Percentiles rank a stretch among this genome's conserved stretches.
These are phyloP conservation scores for Alosa sapidissima DNA, from an alignment of 2,797 vertebrate genomes.

Conservation along the genomic window DNA sequence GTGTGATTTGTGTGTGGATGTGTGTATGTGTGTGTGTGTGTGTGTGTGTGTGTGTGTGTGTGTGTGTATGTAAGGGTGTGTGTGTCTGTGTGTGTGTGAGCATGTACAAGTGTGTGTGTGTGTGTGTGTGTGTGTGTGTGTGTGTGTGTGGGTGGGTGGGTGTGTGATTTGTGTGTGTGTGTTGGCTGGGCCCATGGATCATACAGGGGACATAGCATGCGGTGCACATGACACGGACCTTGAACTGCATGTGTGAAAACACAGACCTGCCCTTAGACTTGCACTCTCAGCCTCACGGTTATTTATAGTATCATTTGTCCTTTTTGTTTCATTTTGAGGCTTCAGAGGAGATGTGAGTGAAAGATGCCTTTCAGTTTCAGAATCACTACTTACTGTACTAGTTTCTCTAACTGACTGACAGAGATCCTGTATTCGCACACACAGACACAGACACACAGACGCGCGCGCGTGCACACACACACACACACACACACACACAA, in stretches of 20 bases:
- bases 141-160: too few species aligned
- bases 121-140: neutral
- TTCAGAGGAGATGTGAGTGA: neutral
- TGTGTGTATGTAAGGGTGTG: too few species aligned
- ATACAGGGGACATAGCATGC: conserved; percentile 34
- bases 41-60: neutral
- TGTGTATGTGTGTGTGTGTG: neutral
- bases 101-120: neutral
- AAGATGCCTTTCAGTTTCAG: neutral
- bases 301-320: conserved; percentile 22
- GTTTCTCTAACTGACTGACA: neutral
- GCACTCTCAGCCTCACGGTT: neutral
- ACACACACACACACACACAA: conserved; percentile 1
- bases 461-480: neutral
- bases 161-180: too few species aligned
- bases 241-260: conserved; percentile 61
- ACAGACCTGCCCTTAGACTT: conserved; percentile 47
- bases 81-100: neutral
- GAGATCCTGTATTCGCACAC: neutral
- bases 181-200: neutral
- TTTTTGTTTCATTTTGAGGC: neutral
- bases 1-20: neutral
- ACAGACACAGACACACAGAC: neutral
- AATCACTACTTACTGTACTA: neutral
- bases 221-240: conserved; percentile 48